Evolutionary conservation across 2,113 vertebrate species (phyloP).

Genomic region (Sceloporus tristichus): DNA sequence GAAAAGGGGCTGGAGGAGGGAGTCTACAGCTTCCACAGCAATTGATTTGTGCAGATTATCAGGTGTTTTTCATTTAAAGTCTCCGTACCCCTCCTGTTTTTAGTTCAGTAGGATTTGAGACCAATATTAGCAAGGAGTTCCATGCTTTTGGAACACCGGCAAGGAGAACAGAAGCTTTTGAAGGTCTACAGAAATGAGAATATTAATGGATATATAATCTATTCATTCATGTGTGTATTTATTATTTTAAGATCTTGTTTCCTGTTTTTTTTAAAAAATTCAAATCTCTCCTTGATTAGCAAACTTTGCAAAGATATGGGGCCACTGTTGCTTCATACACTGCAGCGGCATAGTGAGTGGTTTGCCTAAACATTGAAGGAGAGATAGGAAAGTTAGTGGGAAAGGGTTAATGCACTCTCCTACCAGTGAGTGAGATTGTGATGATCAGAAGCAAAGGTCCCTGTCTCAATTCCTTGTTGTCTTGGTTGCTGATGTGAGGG

Average conservation of each 20-base stretch:
- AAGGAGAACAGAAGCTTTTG: neutral
- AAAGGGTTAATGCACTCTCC: too few relatives aligned
- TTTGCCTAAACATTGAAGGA: too few relatives aligned
- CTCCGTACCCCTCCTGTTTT: neutral
- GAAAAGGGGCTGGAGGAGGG: too few relatives aligned
- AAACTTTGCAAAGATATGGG: too few relatives aligned
- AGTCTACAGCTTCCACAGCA: neutral
- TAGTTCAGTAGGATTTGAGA: neutral
- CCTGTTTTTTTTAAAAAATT: neutral
- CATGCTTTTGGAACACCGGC: neutral
- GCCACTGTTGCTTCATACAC: too few relatives aligned
- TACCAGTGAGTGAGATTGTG: too few relatives aligned
- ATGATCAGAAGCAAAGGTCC: too few relatives aligned
- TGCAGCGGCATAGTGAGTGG: too few relatives aligned
- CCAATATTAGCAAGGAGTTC: neutral
- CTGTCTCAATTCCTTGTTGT: too few relatives aligned
- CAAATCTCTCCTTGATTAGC: too few relatives aligned
- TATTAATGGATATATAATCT: neutral
- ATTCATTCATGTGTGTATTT: neutral
- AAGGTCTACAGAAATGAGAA: neutral
- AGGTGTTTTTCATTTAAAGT: neutral
- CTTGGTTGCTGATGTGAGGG: too few relatives aligned
- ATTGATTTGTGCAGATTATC: neutral
- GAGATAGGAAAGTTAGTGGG: too few relatives aligned
- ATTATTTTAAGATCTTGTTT: neutral